Percentiles rank a stretch among this genome's conserved stretches.
phyloP scores from a whole-genome alignment of 1,140 invertebrate species.

The Maconellicoccus hirsutus region DNA sequence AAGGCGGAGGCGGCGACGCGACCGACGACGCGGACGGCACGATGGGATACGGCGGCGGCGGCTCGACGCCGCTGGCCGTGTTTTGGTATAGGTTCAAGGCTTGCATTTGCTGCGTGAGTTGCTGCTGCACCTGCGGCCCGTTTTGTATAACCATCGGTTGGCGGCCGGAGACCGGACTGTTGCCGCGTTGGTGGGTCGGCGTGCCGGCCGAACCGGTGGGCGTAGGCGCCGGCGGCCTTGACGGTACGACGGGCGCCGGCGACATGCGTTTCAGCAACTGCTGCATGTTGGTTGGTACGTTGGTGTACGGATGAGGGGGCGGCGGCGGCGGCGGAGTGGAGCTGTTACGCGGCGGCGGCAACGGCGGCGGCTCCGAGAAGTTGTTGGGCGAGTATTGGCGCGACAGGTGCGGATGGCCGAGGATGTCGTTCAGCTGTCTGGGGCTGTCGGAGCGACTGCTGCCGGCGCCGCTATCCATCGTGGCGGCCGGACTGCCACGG shows the following conservation, averaged over 20 bases:
- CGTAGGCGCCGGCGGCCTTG: slow-evolving; percentile 43
- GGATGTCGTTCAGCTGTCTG: slow-evolving; percentile 40
- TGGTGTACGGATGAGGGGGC: slow-evolving; percentile 47
- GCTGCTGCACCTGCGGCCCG: slow-evolving; percentile 68
- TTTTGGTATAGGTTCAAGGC: slow-evolving; percentile 66
- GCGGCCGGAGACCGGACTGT: slow-evolving; percentile 57
- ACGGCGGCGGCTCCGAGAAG: slow-evolving; percentile 38
- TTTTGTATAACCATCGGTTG: slow-evolving; percentile 72
- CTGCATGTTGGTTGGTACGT: slow-evolving; percentile 53
- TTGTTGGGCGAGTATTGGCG: slow-evolving; percentile 55
- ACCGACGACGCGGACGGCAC: slow-evolving; percentile 34
- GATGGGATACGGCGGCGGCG: slow-evolving; percentile 45
- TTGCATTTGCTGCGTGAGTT: slow-evolving; percentile 74
- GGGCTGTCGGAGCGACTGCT: slow-evolving; percentile 82
- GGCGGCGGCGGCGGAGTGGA: slow-evolving; percentile 59
- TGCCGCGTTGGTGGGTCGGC: slow-evolving; percentile 43
- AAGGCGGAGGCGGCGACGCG: slow-evolving; percentile 60
- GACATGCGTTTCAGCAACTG: slow-evolving; percentile 76
- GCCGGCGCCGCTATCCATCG: slow-evolving; percentile 67
- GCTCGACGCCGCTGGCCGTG: slow-evolving; percentile 39
- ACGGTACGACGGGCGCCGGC: slow-evolving; percentile 53
- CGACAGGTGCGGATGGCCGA: slow-evolving; percentile 40
- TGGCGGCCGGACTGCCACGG: slow-evolving; percentile 59
- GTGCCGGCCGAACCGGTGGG: slow-evolving; percentile 38
- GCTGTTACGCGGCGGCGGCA: slow-evolving; percentile 38